Evolutionary conservation across 2,113 vertebrate species (phyloP).

Genomic region (Shinisaurus crocodilurus): DNA sequence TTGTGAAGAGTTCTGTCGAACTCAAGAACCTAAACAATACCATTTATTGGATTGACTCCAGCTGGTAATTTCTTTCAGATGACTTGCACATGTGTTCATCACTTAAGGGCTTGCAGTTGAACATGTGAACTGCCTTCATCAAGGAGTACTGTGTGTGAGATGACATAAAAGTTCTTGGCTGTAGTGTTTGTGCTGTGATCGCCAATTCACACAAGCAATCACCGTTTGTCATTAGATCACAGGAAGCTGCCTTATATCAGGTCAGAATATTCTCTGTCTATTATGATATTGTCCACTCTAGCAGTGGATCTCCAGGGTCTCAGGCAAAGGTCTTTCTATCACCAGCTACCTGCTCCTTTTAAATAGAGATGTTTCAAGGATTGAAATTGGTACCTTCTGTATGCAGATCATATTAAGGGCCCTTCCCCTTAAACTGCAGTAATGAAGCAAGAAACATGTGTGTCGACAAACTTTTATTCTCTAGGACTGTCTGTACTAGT

Average conservation of each 20-base stretch:
- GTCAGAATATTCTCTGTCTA: background rate
- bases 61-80: background rate
- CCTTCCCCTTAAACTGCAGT: background rate
- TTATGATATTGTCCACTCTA: background rate
- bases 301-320: background rate
- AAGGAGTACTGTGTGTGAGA: background rate
- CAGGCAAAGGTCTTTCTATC: background rate
- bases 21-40: conserved; percentile 3
- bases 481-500: background rate
- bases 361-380: background rate
- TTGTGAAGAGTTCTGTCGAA: background rate
- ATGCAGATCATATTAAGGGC: background rate
- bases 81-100: background rate
- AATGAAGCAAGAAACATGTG: background rate
- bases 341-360: background rate
- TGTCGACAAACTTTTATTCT: background rate
- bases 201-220: background rate
- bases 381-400: background rate
- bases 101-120: background rate
- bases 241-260: background rate
- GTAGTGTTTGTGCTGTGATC: background rate
- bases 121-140: background rate
- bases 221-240: background rate
- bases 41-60: background rate
- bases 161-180: background rate